Evolutionary conservation across 1,140 invertebrate genomes (phyloP), one percentile per base, ranked within the genome.

Genomic region (Drosophila santomea): DNA sequence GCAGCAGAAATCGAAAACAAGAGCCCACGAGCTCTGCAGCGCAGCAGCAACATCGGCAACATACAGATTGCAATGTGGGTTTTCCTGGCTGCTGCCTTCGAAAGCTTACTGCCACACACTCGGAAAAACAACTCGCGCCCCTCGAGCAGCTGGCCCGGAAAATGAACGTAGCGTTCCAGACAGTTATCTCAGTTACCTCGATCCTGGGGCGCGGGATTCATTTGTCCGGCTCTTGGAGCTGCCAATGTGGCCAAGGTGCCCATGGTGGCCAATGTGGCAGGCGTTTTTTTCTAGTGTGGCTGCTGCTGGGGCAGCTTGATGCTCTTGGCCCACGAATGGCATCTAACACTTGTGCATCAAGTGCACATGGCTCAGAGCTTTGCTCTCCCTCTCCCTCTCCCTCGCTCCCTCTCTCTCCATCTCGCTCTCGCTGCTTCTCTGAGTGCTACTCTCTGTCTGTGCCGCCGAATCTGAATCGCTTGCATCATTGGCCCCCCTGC

Each of bases 211-310:
- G 39, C 39, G 2, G 14, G 14, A 7, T 7, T 14, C 28, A 32
- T 43, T 43, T 93, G 93, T 68, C 93, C 14, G 66, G 93, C 91
- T 41, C 92, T 93, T 67, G 93, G 93, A 56, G 93, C 91, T 78
- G 20, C 45, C 23, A 2, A 7, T 14, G 17, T 3, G 12, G 20
- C 45, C 23, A 2, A 7, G 6, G 17, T 3, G 12, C 4, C 38
- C 3, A 20, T 5, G 23, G 11, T 15, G 14, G 47, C 23, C 8
- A 6, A 91, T 44, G 92, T 93, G 64, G 93, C 93, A 59, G 93
- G 92, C 92, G 76, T 56, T 45, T 45, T 44, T 45, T 45, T 11
- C 35, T 59, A 54, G 11, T 52, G 57, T 28, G 55, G 67, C 32
- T 59, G 39, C 17, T 71, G 92, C 80, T 74, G 93, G 35, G 38